These are phyloP conservation scores for Pluvianellus socialis DNA, from an alignment of 2,113 vertebrate species.

Conservation along the genomic window DNA sequence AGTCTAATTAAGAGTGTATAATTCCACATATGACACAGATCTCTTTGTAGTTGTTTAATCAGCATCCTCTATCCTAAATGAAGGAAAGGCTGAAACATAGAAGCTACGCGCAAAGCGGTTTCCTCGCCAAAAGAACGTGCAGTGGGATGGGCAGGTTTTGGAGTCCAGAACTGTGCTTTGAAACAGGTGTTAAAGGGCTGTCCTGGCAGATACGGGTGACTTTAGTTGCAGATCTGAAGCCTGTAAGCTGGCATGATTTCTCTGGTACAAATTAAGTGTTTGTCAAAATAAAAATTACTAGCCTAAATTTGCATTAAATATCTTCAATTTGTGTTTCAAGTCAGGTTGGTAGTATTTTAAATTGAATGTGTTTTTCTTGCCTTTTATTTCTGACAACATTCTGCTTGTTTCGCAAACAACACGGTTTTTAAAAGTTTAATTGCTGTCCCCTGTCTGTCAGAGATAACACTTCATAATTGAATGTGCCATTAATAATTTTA, in stretches of 20 bases:
- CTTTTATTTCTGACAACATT: background rate
- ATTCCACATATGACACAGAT: background rate
- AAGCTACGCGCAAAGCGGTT: background rate
- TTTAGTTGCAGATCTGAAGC: background rate
- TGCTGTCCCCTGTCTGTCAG: background rate
- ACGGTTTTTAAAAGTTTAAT: background rate
- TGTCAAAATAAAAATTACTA: background rate
- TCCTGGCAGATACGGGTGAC: background rate
- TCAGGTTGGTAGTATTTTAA: background rate
- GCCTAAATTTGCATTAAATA: background rate
- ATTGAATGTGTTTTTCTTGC: background rate
- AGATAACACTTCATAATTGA: background rate
- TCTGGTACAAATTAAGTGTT: background rate
- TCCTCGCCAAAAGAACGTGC: background rate
- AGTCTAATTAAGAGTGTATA: background rate
- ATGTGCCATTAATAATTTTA: background rate
- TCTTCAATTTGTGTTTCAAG: background rate
- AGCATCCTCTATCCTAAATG: background rate
- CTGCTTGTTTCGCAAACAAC: background rate
- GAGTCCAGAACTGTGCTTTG: background rate
- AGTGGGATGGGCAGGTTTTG: background rate
- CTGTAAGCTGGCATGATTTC: background rate
- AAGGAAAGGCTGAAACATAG: background rate
- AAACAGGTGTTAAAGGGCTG: background rate
- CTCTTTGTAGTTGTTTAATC: background rate